Base-by-base conservation (phyloP, 2,888 invertebrate genomes). In the Eustalomyia histrio region DNA sequence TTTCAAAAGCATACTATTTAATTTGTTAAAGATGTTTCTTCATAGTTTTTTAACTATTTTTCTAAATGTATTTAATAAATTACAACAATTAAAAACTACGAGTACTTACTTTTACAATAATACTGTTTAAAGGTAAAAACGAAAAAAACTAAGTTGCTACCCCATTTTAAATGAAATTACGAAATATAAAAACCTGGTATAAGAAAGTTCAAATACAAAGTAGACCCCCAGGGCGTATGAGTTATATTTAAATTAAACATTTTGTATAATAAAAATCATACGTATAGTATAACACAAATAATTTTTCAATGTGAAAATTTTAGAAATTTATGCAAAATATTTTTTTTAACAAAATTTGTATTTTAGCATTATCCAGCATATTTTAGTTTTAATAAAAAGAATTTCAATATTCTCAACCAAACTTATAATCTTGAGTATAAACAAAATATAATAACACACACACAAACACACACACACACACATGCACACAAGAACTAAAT, bases 381-480 rank as follows among this genome's bases (percentile, higher is more conserved):
- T 39, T 14, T 12, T 12, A 39, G 1, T 12, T 39, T 12, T 39
- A 39, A 4, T 1, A 39, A 29, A 29, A 3, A 29, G 29, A 29
- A 29, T 29, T 29, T 29, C 29, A 29, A 29, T 29, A 29, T 29
- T 29, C 29, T 29, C 29, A 29, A 7, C 7, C 29, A 29, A 29
- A 29, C 7, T 29, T 29, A 6, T 29, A 29, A 29, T 29, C 29
- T 29, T 29, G 5, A 29, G 12, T 39, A 39, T 4, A 8, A 10
- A 39, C 14, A 39, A 35, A 35, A 35, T 6, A 35, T 8, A 35
- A 6, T 1, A 6, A 8, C 35, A 35, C 8, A 35, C 5, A 47
- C 43, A 61, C 0, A 55, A 33, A 50, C 67, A 76, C 24, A 53
- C 39, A 73, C 33, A 35, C 24, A 50, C 10, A 47, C 14, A 35